These are phyloP conservation scores for Tragelaphus buxtoni DNA, from an alignment of 2,113 vertebrate species.

Conservation along the genomic window DNA sequence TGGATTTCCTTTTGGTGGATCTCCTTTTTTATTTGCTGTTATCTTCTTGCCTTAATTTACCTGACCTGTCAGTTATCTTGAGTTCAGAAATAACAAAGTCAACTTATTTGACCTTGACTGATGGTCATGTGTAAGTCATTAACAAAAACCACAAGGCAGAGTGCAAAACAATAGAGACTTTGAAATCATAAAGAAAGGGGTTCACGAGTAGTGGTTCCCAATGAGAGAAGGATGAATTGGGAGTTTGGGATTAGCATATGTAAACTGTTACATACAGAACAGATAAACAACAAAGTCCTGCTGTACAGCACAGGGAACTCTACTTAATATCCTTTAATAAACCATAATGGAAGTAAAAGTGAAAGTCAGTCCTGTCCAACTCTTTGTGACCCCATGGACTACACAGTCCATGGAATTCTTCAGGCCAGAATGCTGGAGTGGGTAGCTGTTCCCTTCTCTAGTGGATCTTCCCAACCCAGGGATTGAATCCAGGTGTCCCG, in stretches of 20 bases:
- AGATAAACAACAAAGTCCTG: neutral
- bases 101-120: neutral
- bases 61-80: neutral
- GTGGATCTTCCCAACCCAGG: neutral
- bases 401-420: neutral
- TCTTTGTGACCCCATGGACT: neutral
- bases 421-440: neutral
- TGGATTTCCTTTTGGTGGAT: conserved; percentile 42
- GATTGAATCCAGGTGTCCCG: neutral
- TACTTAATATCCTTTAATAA: neutral
- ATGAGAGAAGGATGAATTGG: neutral
- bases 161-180: neutral
- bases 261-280: neutral
- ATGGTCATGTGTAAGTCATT: neutral
- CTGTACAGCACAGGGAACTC: neutral
- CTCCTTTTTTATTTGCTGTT: neutral
- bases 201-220: neutral
- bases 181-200: neutral
- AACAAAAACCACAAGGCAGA: neutral
- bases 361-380: neutral
- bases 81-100: neutral
- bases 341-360: neutral
- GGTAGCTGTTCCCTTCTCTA: neutral
- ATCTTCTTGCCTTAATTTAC: conserved; percentile 34
- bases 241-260: neutral